These are phyloP conservation scores for Andrena fulva DNA, from an alignment of 2,888 invertebrate genomes.

Conservation along the genomic window DNA sequence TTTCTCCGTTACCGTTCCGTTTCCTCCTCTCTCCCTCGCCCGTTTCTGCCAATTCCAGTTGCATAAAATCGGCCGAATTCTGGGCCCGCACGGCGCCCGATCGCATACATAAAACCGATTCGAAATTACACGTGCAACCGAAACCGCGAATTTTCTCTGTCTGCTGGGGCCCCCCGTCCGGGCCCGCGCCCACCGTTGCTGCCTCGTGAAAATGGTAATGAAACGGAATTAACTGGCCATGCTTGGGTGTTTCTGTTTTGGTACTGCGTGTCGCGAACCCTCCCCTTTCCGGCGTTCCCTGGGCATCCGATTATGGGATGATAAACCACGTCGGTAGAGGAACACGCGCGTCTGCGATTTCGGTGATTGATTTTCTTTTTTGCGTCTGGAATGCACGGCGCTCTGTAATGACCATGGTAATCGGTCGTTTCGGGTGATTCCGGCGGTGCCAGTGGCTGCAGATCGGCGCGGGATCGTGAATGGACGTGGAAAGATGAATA, in stretches of 20 bases:
- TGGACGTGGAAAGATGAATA: not conserved
- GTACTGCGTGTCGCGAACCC: slow-evolving; percentile 71
- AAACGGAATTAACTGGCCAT: slow-evolving; percentile 69
- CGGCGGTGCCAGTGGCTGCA: not conserved
- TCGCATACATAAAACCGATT: slow-evolving; percentile 58
- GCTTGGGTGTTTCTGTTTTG: slow-evolving; percentile 30
- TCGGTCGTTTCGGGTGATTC: not conserved
- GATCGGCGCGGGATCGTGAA: not conserved
- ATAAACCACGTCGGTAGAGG: slow-evolving; percentile 38
- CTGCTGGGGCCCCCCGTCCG: slow-evolving; percentile 28
- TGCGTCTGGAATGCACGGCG: slow-evolving; percentile 53
- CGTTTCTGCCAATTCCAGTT: slow-evolving; percentile 58
- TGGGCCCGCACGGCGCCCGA: not conserved
- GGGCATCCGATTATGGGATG: slow-evolving; percentile 42
- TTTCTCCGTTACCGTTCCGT: slow-evolving; percentile 64
- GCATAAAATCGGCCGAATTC: slow-evolving; percentile 60
- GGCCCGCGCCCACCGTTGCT: not conserved
- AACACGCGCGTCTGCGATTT: slow-evolving; percentile 38
- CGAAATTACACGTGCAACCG: slow-evolving; percentile 70
- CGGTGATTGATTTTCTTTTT: slow-evolving; percentile 52
- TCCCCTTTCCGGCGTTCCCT: slow-evolving; percentile 21
- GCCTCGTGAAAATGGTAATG: slow-evolving; percentile 67
- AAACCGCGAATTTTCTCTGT: slow-evolving; percentile 74
- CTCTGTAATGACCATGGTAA: slow-evolving; percentile 42
- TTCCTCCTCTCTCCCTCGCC: slow-evolving; percentile 47